A percentile compares a stretch with the other conserved stretches of the same genome.
phyloP scores from a whole-genome alignment of 1,140 invertebrate genomes.

The Pseudobourletiella spinata region DNA sequence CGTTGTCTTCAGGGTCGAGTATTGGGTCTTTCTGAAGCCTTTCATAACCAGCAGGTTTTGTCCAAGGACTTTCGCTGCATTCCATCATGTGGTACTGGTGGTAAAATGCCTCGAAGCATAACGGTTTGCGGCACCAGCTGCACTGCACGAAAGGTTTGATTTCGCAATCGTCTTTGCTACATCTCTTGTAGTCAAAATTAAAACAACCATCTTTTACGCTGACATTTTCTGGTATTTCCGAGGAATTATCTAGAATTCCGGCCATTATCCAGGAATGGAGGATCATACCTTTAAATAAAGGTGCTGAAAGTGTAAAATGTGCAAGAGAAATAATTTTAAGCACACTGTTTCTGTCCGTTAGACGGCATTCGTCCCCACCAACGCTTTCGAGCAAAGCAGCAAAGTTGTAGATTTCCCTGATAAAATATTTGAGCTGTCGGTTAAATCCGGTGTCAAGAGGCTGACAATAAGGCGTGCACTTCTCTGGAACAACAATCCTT shows the following conservation, averaged over 20 bases:
- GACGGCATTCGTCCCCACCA: neutral
- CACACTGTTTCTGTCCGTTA: neutral
- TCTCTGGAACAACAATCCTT: constrained; percentile 3
- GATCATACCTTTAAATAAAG: neutral
- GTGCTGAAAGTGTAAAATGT: neutral
- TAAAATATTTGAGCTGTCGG: constrained; percentile 16
- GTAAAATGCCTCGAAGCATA: neutral
- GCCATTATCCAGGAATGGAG: neutral
- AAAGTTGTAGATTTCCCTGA: neutral
- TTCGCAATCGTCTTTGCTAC: neutral
- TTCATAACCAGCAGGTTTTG: too few relatives aligned
- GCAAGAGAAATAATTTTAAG: neutral
- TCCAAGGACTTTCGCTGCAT: neutral
- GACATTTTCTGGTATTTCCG: too few relatives aligned
- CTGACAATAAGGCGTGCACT: constrained; percentile 10
- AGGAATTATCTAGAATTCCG: neutral
- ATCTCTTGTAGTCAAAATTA: neutral
- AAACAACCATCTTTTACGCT: neutral
- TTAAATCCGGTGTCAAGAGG: constrained; percentile 9
- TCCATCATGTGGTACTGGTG: neutral
- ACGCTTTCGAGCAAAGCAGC: neutral
- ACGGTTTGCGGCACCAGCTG: neutral
- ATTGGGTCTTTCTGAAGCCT: too few relatives aligned
- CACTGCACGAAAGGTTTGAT: neutral
- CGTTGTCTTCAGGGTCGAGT: too few relatives aligned